Percentiles rank a stretch among this genome's conserved stretches.
These are phyloP conservation scores for Diorhabda sublineata DNA, from an alignment of 1,140 invertebrate species.

Conservation along the genomic window DNA sequence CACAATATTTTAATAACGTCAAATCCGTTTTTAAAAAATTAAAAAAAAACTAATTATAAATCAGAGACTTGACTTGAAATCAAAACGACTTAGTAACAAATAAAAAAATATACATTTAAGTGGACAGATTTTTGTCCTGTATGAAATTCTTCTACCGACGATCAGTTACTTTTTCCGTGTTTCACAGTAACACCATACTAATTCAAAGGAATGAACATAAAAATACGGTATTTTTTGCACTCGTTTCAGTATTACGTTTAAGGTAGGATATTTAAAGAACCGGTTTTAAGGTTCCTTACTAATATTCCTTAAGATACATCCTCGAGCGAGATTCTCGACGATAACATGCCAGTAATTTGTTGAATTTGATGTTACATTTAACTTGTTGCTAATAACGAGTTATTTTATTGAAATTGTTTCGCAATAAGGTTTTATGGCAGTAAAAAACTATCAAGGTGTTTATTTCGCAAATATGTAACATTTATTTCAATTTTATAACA, in stretches of 20 bases:
- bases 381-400: neutral
- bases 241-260: slow-evolving; percentile 1
- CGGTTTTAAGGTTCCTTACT: neutral
- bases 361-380: neutral
- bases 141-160: neutral
- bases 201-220: slow-evolving; percentile 1
- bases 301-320: slow-evolving; percentile 1
- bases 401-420: too few relatives aligned
- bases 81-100: too few relatives aligned
- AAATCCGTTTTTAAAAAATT: too few relatives aligned
- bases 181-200: slow-evolving; percentile 2
- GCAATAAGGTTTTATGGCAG: too few relatives aligned
- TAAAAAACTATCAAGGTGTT: too few relatives aligned
- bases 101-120: too few relatives aligned
- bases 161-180: slow-evolving; percentile 2
- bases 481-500: too few relatives aligned
- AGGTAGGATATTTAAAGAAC: neutral
- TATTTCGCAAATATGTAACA: too few relatives aligned
- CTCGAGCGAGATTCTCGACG: neutral
- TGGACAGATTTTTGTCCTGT: neutral
- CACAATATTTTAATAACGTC: too few relatives aligned
- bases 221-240: slow-evolving; percentile 2
- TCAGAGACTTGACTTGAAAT: too few relatives aligned
- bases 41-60: too few relatives aligned
- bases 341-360: neutral